Evolutionary conservation across 2,113 vertebrate species (phyloP), one percentile per base, ranked within the genome.

Genomic region (Corythornis vintsioides): DNA sequence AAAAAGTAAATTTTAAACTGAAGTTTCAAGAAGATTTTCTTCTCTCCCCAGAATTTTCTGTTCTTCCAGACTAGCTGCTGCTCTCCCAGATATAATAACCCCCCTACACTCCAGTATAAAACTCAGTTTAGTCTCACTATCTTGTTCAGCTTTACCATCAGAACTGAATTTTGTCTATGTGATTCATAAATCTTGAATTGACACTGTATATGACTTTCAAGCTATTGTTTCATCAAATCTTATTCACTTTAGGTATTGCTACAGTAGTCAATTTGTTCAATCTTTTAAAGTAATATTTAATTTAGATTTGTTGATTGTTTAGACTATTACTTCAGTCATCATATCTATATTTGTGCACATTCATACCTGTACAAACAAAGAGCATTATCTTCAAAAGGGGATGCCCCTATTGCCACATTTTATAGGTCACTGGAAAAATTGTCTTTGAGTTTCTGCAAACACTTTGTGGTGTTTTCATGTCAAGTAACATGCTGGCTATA

Each of bases 361-460:
- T 79, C 50, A 13, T 89, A 50, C 88, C 82, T 79, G n/a, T 72
- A 45, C 66, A 81, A 91, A 76, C 65, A 96, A 21, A 91, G 52
- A 79, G 33, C n/a, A 81, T 94, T 94, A 87, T 93, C 65, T 91
- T 89, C 35, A 83, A 86, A 79, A 47, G 79, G 24, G 17, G 63
- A 57, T 79, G 43, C 86, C 81, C 40, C 74, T 24, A 7, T 17
- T 69, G 74, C 26, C 82, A 61, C 3, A 15, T 65, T 89, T 78
- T 94, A 29, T 85, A 79, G 42, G 76, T 88, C 59, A 64, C 3
- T 65, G 53, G n/a, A 78, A 89, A 75, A 29, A 7, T 77, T 83
- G 25, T 56, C 25, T 43, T 2, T 55, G 33, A 84, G 22, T 67
- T 86, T 86, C 29, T 89, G 63, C 29, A 89, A 89, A 82, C 31